phyloP scores from a whole-genome alignment of 1,140 invertebrate species.

The Panulirus ornatus region DNA sequence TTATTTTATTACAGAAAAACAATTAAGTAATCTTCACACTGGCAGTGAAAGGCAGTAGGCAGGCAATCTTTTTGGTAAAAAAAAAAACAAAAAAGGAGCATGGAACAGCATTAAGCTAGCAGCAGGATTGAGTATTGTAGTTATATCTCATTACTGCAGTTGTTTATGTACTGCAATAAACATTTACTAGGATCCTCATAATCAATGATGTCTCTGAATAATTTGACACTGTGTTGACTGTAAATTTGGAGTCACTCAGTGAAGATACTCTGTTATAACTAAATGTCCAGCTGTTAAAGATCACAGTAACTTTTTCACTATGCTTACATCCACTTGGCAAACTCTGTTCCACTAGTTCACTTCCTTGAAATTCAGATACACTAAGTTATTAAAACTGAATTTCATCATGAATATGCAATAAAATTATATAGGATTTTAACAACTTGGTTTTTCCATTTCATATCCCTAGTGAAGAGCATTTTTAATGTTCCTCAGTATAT shows the following conservation, averaged over 20 bases:
- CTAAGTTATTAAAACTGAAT: too few species aligned
- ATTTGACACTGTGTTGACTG: background rate
- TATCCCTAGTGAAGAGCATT: too few species aligned
- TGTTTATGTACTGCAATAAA: too few species aligned
- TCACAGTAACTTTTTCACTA: slow-evolving; percentile 8
- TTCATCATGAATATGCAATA: too few species aligned
- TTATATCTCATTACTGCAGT: too few species aligned
- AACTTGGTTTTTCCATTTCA: background rate
- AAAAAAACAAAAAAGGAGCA: background rate
- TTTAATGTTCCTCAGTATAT: too few species aligned
- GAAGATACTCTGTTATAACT: background rate
- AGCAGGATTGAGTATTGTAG: too few species aligned
- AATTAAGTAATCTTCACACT: slow-evolving; percentile 19
- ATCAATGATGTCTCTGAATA: background rate
- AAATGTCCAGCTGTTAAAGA: slow-evolving; percentile 34
- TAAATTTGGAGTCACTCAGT: background rate
- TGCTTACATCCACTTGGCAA: slow-evolving; percentile 12
- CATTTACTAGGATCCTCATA: background rate
- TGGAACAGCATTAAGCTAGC: too few species aligned
- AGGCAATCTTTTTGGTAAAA: background rate
- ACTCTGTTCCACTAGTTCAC: background rate
- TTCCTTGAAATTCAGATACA: too few species aligned
- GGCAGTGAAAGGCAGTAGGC: slow-evolving; percentile 24
- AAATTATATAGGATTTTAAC: too few species aligned
- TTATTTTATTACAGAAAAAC: slow-evolving; percentile 10